phyloP scores from a whole-genome alignment of 2,797 vertebrate species.

The Hypotaenidia okinawae region DNA sequence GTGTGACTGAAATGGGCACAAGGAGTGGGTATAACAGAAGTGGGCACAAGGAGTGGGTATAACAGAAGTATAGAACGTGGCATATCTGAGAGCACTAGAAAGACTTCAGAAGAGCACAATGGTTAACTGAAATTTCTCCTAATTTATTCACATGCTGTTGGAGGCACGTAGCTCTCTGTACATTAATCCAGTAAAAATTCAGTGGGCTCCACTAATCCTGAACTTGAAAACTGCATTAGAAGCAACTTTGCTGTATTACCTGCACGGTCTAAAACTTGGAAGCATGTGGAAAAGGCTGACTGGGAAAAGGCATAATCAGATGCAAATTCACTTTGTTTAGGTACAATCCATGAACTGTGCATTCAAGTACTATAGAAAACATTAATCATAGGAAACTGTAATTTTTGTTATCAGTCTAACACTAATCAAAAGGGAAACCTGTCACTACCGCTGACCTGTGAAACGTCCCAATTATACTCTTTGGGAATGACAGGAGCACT shows the following conservation, averaged over 20 bases:
- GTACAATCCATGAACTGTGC: constrained; percentile 68
- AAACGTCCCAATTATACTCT: constrained; percentile 93
- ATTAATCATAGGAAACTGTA: constrained; percentile 87
- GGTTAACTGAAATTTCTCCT: neutral
- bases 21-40: no score
- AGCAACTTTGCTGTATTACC: constrained; percentile 31
- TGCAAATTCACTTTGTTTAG: constrained; percentile 81
- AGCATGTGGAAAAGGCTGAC: constrained; percentile 13
- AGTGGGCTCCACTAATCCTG: neutral
- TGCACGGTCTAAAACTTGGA: constrained; percentile 29
- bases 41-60: no score
- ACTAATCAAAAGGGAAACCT: constrained; percentile 94
- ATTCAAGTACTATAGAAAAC: constrained; percentile 73
- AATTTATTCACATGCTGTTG: neutral
- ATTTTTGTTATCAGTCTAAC: constrained; percentile 92
- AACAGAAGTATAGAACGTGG: no score
- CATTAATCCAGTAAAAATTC: neutral
- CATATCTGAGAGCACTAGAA: neutral
- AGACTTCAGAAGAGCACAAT: neutral
- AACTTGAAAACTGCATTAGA: constrained; percentile 5
- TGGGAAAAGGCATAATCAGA: constrained; percentile 75
- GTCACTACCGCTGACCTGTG: constrained; percentile 90
- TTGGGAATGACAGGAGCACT: constrained; percentile 91
- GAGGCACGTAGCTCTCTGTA: neutral
- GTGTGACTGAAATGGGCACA: neutral